Base-by-base conservation (phyloP, 1,140 invertebrate species). In the Drosophila varians region DNA sequence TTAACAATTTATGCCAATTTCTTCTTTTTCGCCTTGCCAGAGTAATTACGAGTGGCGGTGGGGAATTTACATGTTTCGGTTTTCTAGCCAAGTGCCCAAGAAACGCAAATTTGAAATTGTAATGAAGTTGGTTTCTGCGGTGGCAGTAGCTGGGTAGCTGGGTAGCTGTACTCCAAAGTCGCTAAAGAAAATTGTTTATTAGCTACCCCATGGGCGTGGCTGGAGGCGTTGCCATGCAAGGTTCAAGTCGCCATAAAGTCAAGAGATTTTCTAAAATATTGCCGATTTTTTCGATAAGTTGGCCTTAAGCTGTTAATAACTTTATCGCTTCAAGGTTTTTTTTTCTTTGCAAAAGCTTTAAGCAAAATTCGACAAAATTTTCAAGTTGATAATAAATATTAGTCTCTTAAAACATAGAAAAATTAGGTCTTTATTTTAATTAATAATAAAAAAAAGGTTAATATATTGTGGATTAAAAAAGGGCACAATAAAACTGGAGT, bases 81-180 rank as follows among this genome's bases (percentile, higher is more conserved):
- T 69, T 64, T 71, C 48, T 23, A 43, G 60, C 46, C 78, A 43
- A 57, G 62, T 36, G 62, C 34, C 28, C 48, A 74, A 69, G 75
- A 78, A 78, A 78, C 51, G 45, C 9, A 56, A 78, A 78, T 78
- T 78, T 78, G 71, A 70, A 78, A 78, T 78, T 78, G 49, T 79
- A 78, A 78, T 78, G 70, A 78, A 70, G 56, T 74, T 64, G 47
- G 75, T 71, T 77, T 73, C 38, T 66, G 46, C 36, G 75, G 70
- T 38, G 51, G 47, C 72, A 51, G 64, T 74, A 60, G 56, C 74
- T 78, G 51, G n/a, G n/a, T n/a, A n/a, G n/a, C n/a, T n/a, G n/a
- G n/a, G n/a, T n/a, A n/a, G 56, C 74, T 78, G 51, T 40, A 9
- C 51, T 21, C 2, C 2, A 21, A 45, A 57, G 49, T 52, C 47